A percentile compares a stretch with the other conserved stretches of the same genome.
Evolutionary conservation across 1,140 invertebrate genomes (phyloP).

Genomic region (Drosophila elegans): DNA sequence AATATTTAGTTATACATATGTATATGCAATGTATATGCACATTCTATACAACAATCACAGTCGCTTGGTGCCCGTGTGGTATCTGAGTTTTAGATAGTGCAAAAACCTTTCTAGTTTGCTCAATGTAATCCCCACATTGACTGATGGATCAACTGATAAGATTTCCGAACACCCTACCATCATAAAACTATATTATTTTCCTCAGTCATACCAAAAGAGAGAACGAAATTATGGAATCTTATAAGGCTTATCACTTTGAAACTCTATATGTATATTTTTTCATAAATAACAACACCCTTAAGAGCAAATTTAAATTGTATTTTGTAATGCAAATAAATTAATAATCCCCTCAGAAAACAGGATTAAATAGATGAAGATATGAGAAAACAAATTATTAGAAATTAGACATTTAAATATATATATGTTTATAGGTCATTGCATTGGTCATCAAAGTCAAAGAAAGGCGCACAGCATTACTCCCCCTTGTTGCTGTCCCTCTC

Average conservation of each 20-base stretch:
- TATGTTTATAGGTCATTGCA: conserved; percentile 4
- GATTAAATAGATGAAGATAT: too few species aligned
- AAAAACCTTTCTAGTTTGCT: conserved; percentile 29
- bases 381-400: too few species aligned
- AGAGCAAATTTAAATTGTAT: too few species aligned
- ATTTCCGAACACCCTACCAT: conserved; percentile 8
- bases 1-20: conserved; percentile 2
- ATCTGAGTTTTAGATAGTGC: conserved; percentile 27
- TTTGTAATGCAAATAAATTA: not conserved
- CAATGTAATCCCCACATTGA: conserved; percentile 33
- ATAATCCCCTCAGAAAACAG: too few species aligned
- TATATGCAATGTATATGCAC: conserved; percentile 12
- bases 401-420: too few species aligned
- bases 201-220: too few species aligned
- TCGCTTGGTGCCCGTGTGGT: conserved; percentile 8
- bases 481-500: not conserved
- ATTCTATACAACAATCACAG: conserved; percentile 7
- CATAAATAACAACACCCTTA: too few species aligned
- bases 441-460: not conserved
- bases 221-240: too few species aligned
- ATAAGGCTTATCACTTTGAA: too few species aligned
- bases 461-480: not conserved
- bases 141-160: conserved; percentile 36
- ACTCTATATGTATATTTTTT: too few species aligned
- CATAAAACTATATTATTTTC: not conserved